Percentiles rank a stretch among this genome's conserved stretches.
Evolutionary conservation across 2,888 invertebrate species (phyloP).

Genomic region (Leucoma salicis): DNA sequence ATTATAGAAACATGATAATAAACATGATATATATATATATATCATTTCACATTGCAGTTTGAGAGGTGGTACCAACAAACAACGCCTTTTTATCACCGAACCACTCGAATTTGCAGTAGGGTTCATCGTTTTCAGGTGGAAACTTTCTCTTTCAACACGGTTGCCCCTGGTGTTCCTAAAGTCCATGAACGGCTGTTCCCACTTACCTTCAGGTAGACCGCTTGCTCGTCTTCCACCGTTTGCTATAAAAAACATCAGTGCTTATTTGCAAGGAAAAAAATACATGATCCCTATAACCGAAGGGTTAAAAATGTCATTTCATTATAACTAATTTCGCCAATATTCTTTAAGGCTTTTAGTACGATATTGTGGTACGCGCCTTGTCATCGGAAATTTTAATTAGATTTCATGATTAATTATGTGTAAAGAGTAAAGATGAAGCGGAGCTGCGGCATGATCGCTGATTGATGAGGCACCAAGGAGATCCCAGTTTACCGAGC

Average conservation of each 20-base stretch:
- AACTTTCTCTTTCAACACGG: too few relatives aligned
- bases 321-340: conserved; percentile 38
- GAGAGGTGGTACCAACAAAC: too few relatives aligned
- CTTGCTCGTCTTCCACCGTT: conserved; percentile 23
- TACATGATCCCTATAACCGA: conserved; percentile 22
- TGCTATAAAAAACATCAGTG: conserved; percentile 25
- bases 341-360: conserved; percentile 44
- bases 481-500: conserved; percentile 58
- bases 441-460: conserved; percentile 46
- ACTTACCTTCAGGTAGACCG: too few relatives aligned
- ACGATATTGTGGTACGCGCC: conserved; percentile 58
- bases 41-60: too few relatives aligned
- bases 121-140: too few relatives aligned
- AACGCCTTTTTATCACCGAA: too few relatives aligned
- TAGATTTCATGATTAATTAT: conserved; percentile 79
- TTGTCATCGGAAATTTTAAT: conserved; percentile 80
- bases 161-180: too few relatives aligned
- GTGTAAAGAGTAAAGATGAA: conserved; percentile 64
- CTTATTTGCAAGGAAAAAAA: conserved; percentile 39
- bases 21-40: too few relatives aligned
- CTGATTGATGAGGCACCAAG: conserved; percentile 73
- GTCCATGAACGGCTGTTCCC: too few relatives aligned
- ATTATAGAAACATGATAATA: conserved; percentile 19
- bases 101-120: too few relatives aligned
- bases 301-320: conserved; percentile 47